These are phyloP conservation scores for Phyllostomus discolor DNA, from an alignment of 2,113 vertebrate species.

Conservation along the genomic window DNA sequence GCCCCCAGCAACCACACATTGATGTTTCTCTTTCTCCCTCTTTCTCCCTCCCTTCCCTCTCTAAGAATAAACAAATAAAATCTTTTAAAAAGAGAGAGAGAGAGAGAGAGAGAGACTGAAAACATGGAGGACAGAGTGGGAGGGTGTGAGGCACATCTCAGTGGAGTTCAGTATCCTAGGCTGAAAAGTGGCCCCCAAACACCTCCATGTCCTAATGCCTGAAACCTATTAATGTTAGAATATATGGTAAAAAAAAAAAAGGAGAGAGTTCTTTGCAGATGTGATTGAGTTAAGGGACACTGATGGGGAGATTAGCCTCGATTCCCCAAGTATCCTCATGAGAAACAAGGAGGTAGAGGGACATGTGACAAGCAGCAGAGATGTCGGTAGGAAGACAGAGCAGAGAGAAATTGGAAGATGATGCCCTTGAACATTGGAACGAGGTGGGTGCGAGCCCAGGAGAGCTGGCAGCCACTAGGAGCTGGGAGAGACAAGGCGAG, in stretches of 20 bases:
- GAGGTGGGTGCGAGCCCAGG: too few relatives aligned
- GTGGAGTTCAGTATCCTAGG: neutral
- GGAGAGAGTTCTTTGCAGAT: neutral
- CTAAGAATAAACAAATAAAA: too few relatives aligned
- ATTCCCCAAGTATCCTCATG: neutral
- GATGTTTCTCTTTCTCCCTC: too few relatives aligned
- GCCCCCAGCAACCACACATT: too few relatives aligned
- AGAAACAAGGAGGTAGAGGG: neutral
- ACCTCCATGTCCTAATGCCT: neutral
- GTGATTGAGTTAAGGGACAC: neutral
- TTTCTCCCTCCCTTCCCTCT: too few relatives aligned
- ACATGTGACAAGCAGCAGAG: neutral
- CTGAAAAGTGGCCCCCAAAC: neutral
- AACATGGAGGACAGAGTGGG: neutral
- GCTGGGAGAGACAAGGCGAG: neutral
- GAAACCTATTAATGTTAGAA: neutral
- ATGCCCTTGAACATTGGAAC: neutral
- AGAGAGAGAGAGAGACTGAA: neutral
- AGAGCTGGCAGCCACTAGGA: too few relatives aligned
- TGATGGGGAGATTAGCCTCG: neutral
- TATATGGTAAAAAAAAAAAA: neutral
- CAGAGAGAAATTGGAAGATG: neutral
- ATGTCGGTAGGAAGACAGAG: neutral
- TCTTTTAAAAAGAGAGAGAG: neutral
- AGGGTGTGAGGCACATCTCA: neutral